A percentile compares a stretch with the other conserved stretches of the same genome.
These are phyloP conservation scores for Diceros bicornis DNA, from an alignment of 2,797 vertebrate genomes.

Conservation along the genomic window DNA sequence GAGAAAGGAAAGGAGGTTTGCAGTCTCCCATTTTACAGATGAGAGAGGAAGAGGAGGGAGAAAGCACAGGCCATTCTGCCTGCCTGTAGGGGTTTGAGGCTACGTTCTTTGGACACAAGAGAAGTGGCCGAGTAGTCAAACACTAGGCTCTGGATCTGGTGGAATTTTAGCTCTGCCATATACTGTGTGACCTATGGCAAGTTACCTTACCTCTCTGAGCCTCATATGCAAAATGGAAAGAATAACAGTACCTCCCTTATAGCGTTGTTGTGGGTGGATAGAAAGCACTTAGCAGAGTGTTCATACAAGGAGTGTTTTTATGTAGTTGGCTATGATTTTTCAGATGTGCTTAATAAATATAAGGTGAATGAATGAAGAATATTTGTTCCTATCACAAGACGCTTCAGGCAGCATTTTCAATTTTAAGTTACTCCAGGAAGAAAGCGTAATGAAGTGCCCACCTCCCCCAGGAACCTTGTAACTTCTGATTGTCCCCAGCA, in stretches of 20 bases:
- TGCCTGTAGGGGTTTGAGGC: not conserved
- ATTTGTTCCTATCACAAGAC: slow-evolving; percentile 70
- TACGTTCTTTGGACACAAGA: not conserved
- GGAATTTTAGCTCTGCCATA: not conserved
- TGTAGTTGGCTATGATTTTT: slow-evolving; percentile 69
- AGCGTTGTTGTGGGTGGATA: not conserved
- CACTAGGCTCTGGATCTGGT: not conserved
- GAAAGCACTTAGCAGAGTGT: slow-evolving; percentile 17
- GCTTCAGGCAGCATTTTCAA: slow-evolving; percentile 78
- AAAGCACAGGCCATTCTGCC: not conserved
- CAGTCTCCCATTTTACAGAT: not conserved
- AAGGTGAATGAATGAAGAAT: slow-evolving; percentile 73
- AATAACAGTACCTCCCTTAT: not conserved
- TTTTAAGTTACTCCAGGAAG: slow-evolving; percentile 72
- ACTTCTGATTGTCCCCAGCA: slow-evolving; percentile 70
- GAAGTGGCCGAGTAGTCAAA: not conserved
- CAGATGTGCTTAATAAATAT: slow-evolving; percentile 70
- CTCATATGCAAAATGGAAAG: not conserved
- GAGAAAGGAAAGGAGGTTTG: not conserved
- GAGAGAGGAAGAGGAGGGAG: not conserved
- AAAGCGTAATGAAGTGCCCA: slow-evolving; percentile 66
- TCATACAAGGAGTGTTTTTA: not conserved
- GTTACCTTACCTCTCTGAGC: not conserved
- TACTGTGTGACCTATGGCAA: not conserved
- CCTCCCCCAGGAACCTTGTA: slow-evolving; percentile 61